Evolutionary conservation across 2,113 vertebrate species (phyloP), one percentile per base, ranked within the genome.

Genomic region (Acanthochromis polyacanthus): DNA sequence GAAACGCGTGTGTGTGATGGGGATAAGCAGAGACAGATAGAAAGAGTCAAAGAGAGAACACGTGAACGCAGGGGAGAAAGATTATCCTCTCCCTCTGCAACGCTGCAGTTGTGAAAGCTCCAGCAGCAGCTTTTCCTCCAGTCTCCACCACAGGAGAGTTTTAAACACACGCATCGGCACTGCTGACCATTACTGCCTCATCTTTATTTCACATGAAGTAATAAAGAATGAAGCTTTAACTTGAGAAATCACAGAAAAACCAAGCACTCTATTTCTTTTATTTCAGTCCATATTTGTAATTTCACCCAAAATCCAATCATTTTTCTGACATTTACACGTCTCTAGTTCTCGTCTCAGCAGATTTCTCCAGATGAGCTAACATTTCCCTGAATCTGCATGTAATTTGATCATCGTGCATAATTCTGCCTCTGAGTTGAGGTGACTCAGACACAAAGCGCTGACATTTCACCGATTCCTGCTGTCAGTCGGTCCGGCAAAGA

Each of bases 361-460:
- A 61, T 51, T 66, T 68, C 28, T 57, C 51, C 25, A 53, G 46
- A 58, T 55, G 63, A 66, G 23, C 46, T 78, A 17, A 71, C 45
- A 22, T 74, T 78, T 76, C 58, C 36, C 69, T 52, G 52, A 12
- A 23, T 28, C 20, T 0, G 23, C 53, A 36, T 57, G 80, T 69
- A 59, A 83, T 75, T 56, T 57, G 58, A 86, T 77, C 45, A 60
- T 80, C 69, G 66, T 36, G 73, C 77, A 70, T 40, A 65, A 66
- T 63, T 69, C 55, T 32, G 60, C 51, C 57, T 78, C 40, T 30
- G 77, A 79, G 82, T 61, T 59, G 76, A 68, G 68, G 52, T 78
- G 81, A 89, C 69, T 87, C 82, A 75, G 80, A 72, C 61, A 45
- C 77, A 87, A 82, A 83, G 28, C 20, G 65, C 84, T 74, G 87